Base-by-base conservation (phyloP, 2,113 vertebrate genomes). In the Plectropomus leopardus region DNA sequence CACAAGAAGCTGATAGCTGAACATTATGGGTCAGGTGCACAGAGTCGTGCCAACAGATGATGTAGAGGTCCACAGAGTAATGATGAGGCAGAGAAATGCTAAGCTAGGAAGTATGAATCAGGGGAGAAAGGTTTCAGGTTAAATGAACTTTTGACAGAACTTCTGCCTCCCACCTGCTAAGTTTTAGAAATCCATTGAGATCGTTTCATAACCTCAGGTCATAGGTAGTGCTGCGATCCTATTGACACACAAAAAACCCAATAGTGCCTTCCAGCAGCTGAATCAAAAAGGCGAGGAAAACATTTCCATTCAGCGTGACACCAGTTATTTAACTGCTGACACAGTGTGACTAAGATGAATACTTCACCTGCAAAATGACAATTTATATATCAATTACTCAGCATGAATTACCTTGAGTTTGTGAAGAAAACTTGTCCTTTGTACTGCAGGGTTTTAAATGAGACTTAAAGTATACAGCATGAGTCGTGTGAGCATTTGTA, bases 181-280 rank as follows among this genome's bases (percentile, higher is more conserved):
- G 16, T 61, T 69, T 60, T 14, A 32, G 32, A 74, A 70, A 63
- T 57, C 30, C 44, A 74, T 26, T 40, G 23, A 61, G 36, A 74
- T 42, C 16, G 36, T 60, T 59, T 55, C 1, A 26, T 72, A 30
- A 55, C 47, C 30, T 17, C 21, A 44, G 61, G 61, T 86, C 32
- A 54, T 1, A 16, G 30, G 45, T 70, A 64, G 53, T 23, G 44
- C 10, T 32, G 70, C 26, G 44, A 23, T 58, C 4, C 11, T 54
- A 45, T 30, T 42, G 53, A 72, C 53, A 47, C 23, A 10, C 16
- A 64, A 36, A 70, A 36, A 69, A 44, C 19, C 1, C 54, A 59
- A 47, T 28, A 8, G 10, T 36, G 47, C 21, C 30, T 61, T 50
- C 15, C 14, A 53, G 65, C 26, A 11, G 19, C n/a, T 34, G 9